Conservation (phyloP, 2,113 vertebrate genomes). For the Oreochromis aureus region DNA sequence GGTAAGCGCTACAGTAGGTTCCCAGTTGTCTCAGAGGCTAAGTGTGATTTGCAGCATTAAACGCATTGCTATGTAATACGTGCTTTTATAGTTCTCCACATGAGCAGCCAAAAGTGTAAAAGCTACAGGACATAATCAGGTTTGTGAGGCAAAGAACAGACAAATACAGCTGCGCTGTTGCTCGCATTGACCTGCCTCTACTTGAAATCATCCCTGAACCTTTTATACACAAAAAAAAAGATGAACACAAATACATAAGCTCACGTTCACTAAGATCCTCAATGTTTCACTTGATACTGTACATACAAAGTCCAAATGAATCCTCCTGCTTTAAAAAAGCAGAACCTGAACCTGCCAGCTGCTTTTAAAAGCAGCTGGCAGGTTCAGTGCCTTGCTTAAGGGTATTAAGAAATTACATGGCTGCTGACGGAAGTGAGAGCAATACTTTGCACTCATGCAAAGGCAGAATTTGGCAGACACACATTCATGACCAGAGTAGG, state of each 20-base stretch:
- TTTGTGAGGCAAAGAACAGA: background rate
- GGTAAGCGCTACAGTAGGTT: background rate
- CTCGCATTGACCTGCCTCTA: background rate
- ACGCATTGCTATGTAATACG: background rate
- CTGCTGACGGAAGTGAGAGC: background rate
- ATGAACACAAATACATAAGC: background rate
- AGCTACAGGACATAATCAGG: background rate
- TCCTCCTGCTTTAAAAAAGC: background rate
- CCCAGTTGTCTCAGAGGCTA: background rate
- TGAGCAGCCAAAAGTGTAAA: background rate
- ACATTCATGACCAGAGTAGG: background rate
- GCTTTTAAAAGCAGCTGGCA: background rate
- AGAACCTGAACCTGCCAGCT: too few species aligned
- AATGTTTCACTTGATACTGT: background rate
- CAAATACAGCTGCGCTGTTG: background rate
- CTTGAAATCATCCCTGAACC: background rate
- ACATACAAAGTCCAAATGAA: background rate
- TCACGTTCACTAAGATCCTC: background rate
- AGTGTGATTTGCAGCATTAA: background rate
- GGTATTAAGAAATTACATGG: background rate
- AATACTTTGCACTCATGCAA: background rate
- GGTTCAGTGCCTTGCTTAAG: slow-evolving; percentile 4
- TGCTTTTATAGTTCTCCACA: background rate
- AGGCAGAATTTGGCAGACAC: background rate
- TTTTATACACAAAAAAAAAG: background rate